Conservation (phyloP, 2,113 vertebrate species). For the Propithecus coquereli region DNA sequence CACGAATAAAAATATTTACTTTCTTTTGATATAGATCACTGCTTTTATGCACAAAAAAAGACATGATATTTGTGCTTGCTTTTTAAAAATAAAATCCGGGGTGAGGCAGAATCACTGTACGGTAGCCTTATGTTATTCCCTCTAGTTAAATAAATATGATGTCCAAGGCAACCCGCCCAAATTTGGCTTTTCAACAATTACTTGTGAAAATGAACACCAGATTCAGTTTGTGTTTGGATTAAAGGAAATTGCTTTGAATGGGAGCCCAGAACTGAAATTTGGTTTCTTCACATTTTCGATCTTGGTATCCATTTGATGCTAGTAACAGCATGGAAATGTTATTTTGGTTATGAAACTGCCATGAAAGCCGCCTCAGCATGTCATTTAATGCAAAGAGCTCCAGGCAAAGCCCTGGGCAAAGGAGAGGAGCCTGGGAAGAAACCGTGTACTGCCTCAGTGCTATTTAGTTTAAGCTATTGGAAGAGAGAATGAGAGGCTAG, state of each 20-base stretch:
- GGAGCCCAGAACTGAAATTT: background rate
- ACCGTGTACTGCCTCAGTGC: accelerated
- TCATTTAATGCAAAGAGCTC: background rate
- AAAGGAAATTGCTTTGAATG: background rate
- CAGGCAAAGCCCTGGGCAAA: background rate
- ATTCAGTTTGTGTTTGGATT: background rate
- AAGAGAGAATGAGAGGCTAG: background rate
- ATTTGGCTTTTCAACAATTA: background rate
- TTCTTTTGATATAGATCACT: background rate
- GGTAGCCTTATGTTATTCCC: background rate
- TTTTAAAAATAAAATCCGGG: background rate
- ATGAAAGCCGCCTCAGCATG: background rate
- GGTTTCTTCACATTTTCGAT: background rate
- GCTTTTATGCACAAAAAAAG: background rate
- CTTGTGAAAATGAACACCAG: background rate
- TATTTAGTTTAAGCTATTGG: background rate
- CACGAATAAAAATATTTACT: background rate
- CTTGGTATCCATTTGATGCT: background rate
- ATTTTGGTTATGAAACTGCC: background rate
- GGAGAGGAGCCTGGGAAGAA: background rate
- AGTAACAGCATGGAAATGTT: background rate
- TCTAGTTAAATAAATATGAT: background rate
- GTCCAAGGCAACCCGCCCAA: background rate
- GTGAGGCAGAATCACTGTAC: background rate
- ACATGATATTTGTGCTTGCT: background rate